Base-by-base conservation (phyloP, 2,797 vertebrate species). In the Sebastes trivittatus region DNA sequence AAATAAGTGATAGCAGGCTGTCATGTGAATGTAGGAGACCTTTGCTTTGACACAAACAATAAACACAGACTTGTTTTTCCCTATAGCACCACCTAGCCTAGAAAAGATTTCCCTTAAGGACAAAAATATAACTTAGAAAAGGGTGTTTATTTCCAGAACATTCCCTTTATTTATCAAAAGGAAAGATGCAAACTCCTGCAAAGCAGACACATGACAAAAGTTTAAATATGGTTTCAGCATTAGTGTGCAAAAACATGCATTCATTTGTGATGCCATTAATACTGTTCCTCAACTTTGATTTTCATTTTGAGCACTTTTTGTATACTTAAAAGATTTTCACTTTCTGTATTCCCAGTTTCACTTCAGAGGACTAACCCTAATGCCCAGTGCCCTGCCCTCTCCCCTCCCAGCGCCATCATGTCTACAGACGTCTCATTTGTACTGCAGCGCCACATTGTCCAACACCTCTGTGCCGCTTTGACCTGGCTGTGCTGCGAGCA, bases 381-480 rank as follows among this genome's bases (percentile, higher is more conserved):
- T 62, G 36, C 23, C 29, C 54, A 52, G 36, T 58, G 55, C 66
- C 63, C 30, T 76, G 65, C 70, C 68, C 63, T 72, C 49, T 80
- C 9, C 59, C 62, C 66, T 81, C 72, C 64, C 29, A 87, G 85
- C 69, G 60, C 84, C 83, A 36, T 58, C 52, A 6, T 60, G 86
- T 90, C 90, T 87, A 76, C 74, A 76, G 76, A 81, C 74, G 6
- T 78, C 60, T 78, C 59, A 71, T 80, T 87, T 87, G 75, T 76
- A 22, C 67, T 25, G 52, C 75, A 84, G 88, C 68, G 76, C 77
- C 83, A 66, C 75, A 75, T 36, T 90, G 86, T 92, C 90, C 72
- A 29, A 82, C 88, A 85, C 91, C 68, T 88, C 84, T 55, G 20
- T 86, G 83, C 77, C 60, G 42, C 82, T 87, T 84, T 88, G 86